Evolutionary conservation across 92 coral and sea anemone species (phyloP).

Genomic region (Umimayanthus kanabou): DNA sequence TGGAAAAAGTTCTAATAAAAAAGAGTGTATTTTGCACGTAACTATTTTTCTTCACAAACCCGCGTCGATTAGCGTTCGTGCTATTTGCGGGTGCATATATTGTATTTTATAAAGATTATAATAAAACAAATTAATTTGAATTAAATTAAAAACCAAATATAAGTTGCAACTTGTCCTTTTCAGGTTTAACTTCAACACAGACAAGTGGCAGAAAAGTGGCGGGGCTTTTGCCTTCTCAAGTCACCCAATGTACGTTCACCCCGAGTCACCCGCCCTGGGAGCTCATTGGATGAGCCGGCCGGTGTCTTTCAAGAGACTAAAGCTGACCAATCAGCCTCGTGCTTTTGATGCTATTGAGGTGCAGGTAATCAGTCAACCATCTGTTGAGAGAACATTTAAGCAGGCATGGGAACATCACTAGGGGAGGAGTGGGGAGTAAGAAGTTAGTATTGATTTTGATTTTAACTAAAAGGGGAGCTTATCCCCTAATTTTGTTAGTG

Average conservation of each 20-base stretch:
- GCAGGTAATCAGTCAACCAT: neutral
- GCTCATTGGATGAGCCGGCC: conserved; percentile 55
- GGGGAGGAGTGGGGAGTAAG: neutral
- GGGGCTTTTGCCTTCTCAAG: neutral
- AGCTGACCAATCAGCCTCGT: conserved; percentile 50
- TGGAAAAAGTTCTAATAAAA: no score
- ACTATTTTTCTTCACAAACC: no score
- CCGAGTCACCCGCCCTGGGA: conserved; percentile 50
- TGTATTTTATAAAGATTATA: no score
- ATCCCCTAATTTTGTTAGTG: no score
- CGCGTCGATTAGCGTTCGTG: no score
- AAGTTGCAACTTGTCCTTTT: neutral
- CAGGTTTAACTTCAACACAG: conserved; percentile 31
- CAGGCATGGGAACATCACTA: neutral
- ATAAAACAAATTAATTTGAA: no score
- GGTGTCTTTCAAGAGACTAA: conserved; percentile 57
- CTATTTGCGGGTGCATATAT: no score
- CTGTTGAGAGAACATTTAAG: no score
- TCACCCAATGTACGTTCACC: conserved; percentile 53
- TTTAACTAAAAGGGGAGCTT: no score
- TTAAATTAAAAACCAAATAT: no score
- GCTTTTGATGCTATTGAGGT: neutral
- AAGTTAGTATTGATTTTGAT: neutral
- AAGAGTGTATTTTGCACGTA: no score
- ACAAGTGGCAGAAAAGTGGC: conserved; percentile 35